Evolutionary conservation across 2,888 invertebrate species (phyloP).

Genomic region (Hedychridium roseum): DNA sequence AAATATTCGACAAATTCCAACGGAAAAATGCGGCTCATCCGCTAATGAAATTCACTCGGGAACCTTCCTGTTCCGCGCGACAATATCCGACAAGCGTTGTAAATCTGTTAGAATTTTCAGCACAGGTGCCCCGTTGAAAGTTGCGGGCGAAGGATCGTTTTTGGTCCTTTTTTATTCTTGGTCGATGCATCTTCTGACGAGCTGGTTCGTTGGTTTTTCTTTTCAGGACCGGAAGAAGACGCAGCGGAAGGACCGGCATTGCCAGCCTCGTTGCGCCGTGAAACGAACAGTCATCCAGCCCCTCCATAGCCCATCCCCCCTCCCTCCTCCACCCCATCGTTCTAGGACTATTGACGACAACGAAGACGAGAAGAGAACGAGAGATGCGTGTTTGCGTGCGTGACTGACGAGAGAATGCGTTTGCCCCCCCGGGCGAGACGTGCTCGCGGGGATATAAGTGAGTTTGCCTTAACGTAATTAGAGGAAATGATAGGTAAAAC

Average conservation of each 20-base stretch:
- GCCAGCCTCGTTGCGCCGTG: constrained; percentile 11
- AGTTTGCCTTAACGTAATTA: constrained; percentile 45
- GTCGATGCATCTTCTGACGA: no score
- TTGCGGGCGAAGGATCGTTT: no score
- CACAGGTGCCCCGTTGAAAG: no score
- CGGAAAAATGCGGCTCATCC: no score
- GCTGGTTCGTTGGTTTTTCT: no score
- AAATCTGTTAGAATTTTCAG: no score
- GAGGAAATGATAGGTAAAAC: neutral
- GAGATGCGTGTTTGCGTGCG: constrained; percentile 22
- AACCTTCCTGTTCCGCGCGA: no score
- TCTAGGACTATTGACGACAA: constrained; percentile 35
- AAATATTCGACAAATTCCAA: no score
- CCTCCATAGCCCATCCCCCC: constrained; percentile 17
- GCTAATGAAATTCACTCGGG: no score
- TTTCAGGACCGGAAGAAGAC: constrained; percentile 40
- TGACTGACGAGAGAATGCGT: constrained; percentile 14
- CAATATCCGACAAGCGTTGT: no score
- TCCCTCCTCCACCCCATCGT: constrained; percentile 4
- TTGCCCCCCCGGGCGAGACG: neutral
- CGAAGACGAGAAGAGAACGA: no score
- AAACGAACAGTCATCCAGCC: constrained; percentile 15
- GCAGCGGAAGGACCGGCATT: constrained; percentile 27
- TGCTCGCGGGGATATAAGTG: constrained; percentile 23
- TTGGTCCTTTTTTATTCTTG: no score